Conservation (phyloP, 2,888 invertebrate genomes). For the Trichopria drosophilae region DNA sequence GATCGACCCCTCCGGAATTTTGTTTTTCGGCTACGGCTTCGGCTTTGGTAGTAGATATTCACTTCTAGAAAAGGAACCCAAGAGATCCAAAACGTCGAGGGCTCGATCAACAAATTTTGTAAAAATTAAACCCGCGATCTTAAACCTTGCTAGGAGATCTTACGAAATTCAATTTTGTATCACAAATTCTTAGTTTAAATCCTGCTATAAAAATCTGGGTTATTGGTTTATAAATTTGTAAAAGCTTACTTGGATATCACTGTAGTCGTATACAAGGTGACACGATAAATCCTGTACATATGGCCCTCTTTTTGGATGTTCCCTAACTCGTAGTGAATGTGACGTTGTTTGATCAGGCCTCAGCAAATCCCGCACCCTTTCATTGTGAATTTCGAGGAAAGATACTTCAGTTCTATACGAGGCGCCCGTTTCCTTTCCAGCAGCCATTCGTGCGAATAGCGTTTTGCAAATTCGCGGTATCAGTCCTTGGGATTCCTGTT, state of each 20-base stretch:
- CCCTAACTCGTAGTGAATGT: constrained; percentile 76
- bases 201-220: too few relatives aligned
- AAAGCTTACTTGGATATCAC: constrained; percentile 76
- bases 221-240: too few relatives aligned
- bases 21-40: too few relatives aligned
- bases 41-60: too few relatives aligned
- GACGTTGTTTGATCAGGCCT: constrained; percentile 63
- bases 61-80: too few relatives aligned
- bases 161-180: too few relatives aligned
- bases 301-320: constrained; percentile 79
- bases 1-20: too few relatives aligned
- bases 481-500: constrained; percentile 76
- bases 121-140: too few relatives aligned
- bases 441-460: constrained; percentile 78
- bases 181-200: too few relatives aligned
- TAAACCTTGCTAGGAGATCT: too few relatives aligned
- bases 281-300: constrained; percentile 86
- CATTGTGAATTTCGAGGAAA: constrained; percentile 85
- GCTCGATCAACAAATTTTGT: too few relatives aligned
- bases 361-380: constrained; percentile 75
- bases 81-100: too few relatives aligned
- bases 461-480: constrained; percentile 86
- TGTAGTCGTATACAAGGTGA: constrained; percentile 83
- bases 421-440: constrained; percentile 78
- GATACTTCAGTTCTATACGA: constrained; percentile 86